phyloP scores from a whole-genome alignment of 2,797 vertebrate genomes.

The Spheniscus humboldti region DNA sequence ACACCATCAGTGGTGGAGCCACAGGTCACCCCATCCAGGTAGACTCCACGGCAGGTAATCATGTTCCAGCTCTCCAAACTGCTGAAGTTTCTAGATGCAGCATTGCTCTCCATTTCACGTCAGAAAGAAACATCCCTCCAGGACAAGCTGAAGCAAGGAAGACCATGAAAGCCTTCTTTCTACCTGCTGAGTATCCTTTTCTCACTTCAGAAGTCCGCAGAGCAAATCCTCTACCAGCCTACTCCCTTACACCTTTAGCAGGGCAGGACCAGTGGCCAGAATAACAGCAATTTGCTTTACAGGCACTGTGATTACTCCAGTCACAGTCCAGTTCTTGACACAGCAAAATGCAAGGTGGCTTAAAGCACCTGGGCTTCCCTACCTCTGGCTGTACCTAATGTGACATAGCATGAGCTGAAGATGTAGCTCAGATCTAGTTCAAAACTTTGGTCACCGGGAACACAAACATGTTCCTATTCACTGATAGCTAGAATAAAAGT shows the following conservation, averaged over 20 bases:
- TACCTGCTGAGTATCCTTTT: not conserved
- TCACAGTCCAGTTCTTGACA: not conserved
- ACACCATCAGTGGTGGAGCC: rapidly evolving
- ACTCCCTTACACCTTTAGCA: not conserved
- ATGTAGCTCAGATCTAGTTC: not conserved
- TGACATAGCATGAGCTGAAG: not conserved
- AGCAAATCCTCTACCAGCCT: not conserved
- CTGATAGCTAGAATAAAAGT: not conserved
- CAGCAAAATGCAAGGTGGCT: not conserved
- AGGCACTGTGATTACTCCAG: not conserved
- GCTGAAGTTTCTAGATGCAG: not conserved
- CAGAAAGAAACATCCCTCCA: not conserved
- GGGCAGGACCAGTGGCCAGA: not conserved
- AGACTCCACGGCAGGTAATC: not conserved
- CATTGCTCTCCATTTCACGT: not conserved
- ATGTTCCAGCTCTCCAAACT: not conserved
- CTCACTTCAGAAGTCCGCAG: not conserved
- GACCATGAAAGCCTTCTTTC: not conserved
- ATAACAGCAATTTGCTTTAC: not conserved
- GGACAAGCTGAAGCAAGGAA: not conserved
- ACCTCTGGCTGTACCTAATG: not conserved
- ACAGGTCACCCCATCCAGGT: rapidly evolving
- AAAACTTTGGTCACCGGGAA: not conserved
- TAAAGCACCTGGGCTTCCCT: not conserved
- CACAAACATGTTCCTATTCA: not conserved